A percentile compares a stretch with the other conserved stretches of the same genome.
These are phyloP conservation scores for Drosophila carrolli DNA, from an alignment of 1,140 invertebrate genomes.

Conservation along the genomic window DNA sequence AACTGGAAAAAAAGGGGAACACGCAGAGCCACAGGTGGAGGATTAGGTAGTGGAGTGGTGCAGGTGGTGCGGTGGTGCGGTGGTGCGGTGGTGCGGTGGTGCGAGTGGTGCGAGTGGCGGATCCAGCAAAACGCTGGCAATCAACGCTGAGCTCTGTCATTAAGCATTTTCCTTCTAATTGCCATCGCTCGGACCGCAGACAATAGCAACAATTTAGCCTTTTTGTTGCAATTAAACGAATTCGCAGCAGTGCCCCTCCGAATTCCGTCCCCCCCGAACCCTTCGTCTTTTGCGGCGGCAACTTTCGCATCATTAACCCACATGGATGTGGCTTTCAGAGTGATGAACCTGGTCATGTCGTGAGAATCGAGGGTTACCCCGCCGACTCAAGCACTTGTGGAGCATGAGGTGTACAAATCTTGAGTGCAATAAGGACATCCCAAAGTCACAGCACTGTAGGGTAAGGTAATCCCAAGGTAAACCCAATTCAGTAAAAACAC, in stretches of 20 bases:
- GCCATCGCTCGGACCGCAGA: constrained; percentile 13
- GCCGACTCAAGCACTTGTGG: too few species aligned
- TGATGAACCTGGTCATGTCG: constrained; percentile 2
- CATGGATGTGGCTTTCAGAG: background rate
- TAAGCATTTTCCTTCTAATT: constrained; percentile 47
- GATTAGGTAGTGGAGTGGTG: background rate
- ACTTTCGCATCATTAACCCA: constrained; percentile 23
- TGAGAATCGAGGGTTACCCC: constrained; percentile 3
- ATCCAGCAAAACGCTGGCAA: constrained; percentile 15
- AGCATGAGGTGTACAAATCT: too few species aligned
- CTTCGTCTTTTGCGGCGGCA: background rate
- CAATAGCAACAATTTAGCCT: constrained; percentile 33
- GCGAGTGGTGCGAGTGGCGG: background rate
- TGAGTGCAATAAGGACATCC: too few species aligned
- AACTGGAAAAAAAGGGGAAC: background rate
- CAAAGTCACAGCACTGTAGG: too few species aligned
- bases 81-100: background rate
- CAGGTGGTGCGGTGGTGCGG: background rate
- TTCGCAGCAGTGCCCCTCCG: background rate
- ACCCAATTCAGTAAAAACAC: background rate
- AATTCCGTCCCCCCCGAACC: background rate
- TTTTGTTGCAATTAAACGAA: constrained; percentile 44
- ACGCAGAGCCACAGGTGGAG: constrained; percentile 20
- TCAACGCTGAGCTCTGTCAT: constrained; percentile 34
- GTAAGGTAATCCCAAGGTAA: too few species aligned